phyloP scores from a whole-genome alignment of 1,140 invertebrate species.

The Coelopa frigida region DNA sequence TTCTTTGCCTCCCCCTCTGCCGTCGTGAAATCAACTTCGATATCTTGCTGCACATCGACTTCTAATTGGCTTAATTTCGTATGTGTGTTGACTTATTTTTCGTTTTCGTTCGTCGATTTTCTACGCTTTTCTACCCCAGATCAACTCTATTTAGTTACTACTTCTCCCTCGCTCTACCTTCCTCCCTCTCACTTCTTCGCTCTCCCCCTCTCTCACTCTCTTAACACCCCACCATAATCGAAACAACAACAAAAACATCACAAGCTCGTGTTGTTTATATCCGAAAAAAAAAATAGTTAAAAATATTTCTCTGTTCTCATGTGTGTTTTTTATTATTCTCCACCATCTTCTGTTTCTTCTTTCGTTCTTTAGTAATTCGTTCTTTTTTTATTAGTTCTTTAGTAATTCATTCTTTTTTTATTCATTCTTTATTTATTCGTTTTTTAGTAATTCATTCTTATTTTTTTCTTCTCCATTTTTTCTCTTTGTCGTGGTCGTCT shows the following conservation, averaged over 20 bases:
- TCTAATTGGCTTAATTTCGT: no score
- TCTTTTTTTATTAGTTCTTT: not conserved
- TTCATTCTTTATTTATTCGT: conserved; percentile 1
- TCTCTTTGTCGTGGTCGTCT: not conserved
- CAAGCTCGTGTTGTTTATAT: not conserved
- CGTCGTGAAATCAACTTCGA: no score
- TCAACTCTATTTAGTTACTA: not conserved
- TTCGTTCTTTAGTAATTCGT: not conserved
- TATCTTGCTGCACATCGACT: no score
- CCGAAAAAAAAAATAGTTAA: not conserved
- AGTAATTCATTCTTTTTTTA: not conserved
- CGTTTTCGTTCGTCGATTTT: not conserved
- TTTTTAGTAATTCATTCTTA: not conserved
- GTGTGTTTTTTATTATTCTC: conserved; percentile 1
- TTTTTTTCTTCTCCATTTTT: conserved; percentile 2
- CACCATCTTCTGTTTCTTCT: no score
- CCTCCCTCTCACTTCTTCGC: not conserved
- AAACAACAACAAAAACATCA: conserved; percentile 3
- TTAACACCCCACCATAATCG: conserved; percentile 1
- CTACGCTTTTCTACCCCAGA: not conserved
- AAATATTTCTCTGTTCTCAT: conserved; percentile 1
- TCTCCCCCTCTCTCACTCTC: not conserved
- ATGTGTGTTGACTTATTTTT: conserved; percentile 9
- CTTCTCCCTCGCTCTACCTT: not conserved
- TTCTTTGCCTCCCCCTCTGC: no score